phyloP scores from a whole-genome alignment of 2,113 vertebrate species.

The Gnathonemus echidnorhynchus region DNA sequence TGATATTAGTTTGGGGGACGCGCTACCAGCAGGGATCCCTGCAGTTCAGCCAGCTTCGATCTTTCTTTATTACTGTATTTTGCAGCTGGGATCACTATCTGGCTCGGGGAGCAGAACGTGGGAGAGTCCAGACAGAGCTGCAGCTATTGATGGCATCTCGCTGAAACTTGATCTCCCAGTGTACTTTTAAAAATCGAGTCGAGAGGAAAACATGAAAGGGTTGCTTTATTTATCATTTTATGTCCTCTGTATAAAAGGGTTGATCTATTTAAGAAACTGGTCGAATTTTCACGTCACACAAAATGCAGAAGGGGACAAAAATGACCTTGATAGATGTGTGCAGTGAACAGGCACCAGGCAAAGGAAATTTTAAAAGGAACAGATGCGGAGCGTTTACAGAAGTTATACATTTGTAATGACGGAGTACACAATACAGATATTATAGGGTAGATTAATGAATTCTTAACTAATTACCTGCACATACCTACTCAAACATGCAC shows the following conservation, averaged over 20 bases:
- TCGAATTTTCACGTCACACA: background rate
- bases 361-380: background rate
- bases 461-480: background rate
- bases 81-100: background rate
- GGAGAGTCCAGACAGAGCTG: background rate
- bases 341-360: background rate
- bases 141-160: background rate
- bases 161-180: background rate
- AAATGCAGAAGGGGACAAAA: background rate
- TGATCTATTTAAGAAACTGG: background rate
- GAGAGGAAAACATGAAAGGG: background rate
- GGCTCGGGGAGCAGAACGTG: background rate
- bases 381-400: background rate
- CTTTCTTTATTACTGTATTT: background rate
- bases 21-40: background rate
- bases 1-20: background rate
- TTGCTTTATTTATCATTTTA: background rate
- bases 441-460: background rate
- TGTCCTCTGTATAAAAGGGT: background rate
- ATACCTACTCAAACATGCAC: background rate
- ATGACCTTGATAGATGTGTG: background rate
- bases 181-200: background rate
- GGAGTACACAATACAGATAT: background rate
- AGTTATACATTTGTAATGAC: background rate
- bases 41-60: background rate